These are phyloP conservation scores for Phymatocera aterrima DNA, from an alignment of 2,888 invertebrate genomes.

Conservation along the genomic window DNA sequence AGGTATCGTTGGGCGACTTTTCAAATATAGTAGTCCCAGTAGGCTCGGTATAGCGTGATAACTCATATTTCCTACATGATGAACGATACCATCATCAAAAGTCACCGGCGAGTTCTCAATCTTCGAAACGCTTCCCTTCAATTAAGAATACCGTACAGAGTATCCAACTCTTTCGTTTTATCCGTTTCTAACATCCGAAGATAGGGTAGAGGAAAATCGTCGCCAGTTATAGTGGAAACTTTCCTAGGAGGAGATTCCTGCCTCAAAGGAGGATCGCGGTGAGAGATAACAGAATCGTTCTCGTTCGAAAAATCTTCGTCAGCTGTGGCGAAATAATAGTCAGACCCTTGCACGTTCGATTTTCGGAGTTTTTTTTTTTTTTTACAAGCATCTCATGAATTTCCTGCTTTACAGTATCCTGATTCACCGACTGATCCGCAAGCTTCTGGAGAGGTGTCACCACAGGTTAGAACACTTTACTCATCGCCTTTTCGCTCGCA, in stretches of 20 bases:
- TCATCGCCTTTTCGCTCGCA: background rate
- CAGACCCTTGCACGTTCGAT: slow-evolving; percentile 18
- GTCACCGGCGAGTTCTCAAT: slow-evolving; percentile 47
- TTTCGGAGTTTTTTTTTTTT: slow-evolving; percentile 7
- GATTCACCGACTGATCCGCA: background rate
- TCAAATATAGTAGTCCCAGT: slow-evolving; percentile 50
- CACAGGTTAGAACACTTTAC: background rate
- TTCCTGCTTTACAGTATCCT: too few relatives aligned
- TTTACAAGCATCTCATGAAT: too few relatives aligned
- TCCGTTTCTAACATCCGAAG: too few relatives aligned
- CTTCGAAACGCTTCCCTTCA: slow-evolving; percentile 44
- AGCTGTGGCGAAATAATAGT: slow-evolving; percentile 13
- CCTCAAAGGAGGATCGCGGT: slow-evolving; percentile 23
- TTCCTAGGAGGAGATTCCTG: too few relatives aligned
- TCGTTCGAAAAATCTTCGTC: slow-evolving; percentile 9
- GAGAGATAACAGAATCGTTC: background rate
- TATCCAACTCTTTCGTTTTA: too few relatives aligned
- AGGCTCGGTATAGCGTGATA: slow-evolving; percentile 47
- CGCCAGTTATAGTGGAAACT: too few relatives aligned
- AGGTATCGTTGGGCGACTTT: too few relatives aligned
- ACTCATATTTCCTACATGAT: slow-evolving; percentile 29
- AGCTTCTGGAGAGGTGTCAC: background rate
- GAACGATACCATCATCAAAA: slow-evolving; percentile 43
- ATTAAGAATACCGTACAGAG: too few relatives aligned
- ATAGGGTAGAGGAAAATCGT: slow-evolving; percentile 47